Evolutionary conservation across 92 coral and sea anemone genomes (phyloP).

Genomic region (Plumapathes pennacea): DNA sequence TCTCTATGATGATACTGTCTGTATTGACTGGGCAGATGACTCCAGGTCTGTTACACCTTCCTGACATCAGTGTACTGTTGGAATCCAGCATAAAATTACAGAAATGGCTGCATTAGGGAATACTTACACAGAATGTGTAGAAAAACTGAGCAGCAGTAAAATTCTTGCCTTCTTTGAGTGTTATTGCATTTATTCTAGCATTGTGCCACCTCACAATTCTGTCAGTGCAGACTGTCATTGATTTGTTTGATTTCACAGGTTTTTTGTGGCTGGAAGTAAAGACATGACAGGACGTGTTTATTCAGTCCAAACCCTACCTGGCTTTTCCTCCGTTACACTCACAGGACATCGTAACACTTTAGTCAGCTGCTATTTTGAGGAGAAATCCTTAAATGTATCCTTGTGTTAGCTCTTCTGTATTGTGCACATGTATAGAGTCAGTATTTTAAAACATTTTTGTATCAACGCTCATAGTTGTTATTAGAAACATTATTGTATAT

Average conservation of each 20-base stretch:
- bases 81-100: too few species aligned
- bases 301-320: conserved; percentile 68
- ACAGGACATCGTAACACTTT: conserved; percentile 86
- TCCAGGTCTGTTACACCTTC: conserved; percentile 89
- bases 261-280: conserved; percentile 84
- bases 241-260: conserved; percentile 41
- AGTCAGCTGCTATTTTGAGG: conserved; percentile 77
- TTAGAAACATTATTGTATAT: too few species aligned
- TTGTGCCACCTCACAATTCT: too few species aligned
- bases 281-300: conserved; percentile 92
- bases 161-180: too few species aligned
- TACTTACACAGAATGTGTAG: too few species aligned
- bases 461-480: too few species aligned
- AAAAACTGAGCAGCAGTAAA: too few species aligned
- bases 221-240: too few species aligned
- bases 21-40: conserved; percentile 97
- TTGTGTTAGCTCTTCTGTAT: conserved; percentile 1
- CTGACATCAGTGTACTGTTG: too few species aligned
- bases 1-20: conserved; percentile 84
- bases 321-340: conserved; percentile 79
- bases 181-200: too few species aligned
- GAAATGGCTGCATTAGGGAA: too few species aligned
- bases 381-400: conserved; percentile 90
- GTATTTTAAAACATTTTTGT: too few species aligned
- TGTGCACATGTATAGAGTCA: not conserved